A percentile compares a stretch with the other conserved stretches of the same genome.
Evolutionary conservation across 2,113 vertebrate genomes (phyloP).

Genomic region (Callopanchax toddi): DNA sequence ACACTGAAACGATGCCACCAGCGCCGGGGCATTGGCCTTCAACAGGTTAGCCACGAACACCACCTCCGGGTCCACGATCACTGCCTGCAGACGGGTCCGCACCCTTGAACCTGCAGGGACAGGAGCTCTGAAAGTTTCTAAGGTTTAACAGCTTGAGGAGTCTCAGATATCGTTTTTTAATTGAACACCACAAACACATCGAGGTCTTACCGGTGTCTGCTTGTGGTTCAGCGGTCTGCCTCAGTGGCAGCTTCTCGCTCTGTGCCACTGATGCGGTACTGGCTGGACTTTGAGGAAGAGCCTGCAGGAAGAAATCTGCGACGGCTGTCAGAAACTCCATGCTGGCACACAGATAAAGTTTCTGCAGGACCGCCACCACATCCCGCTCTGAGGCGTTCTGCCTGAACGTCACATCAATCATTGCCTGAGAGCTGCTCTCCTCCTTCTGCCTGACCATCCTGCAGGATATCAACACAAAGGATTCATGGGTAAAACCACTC

Average conservation of each 20-base stretch:
- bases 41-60: conserved; percentile 93
- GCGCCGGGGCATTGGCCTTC: conserved; percentile 88
- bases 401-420: conserved; percentile 88
- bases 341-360: conserved; percentile 93
- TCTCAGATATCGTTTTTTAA: too few species aligned
- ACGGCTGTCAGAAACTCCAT: conserved; percentile 94
- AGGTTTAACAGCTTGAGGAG: too few species aligned
- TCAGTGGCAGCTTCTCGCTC: conserved; percentile 77
- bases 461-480: conserved; percentile 3
- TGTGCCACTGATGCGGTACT: accelerated
- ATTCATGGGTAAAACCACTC: too few species aligned
- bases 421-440: conserved; percentile 75
- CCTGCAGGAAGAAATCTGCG: conserved; percentile 92
- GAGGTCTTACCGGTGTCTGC: conserved; percentile 18
- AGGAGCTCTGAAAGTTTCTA: background rate
- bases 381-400: conserved; percentile 76
- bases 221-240: conserved; percentile 72
- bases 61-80: conserved; percentile 92
- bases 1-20: conserved; percentile 90
- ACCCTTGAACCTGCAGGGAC: conserved; percentile 8
- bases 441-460: conserved; percentile 92
- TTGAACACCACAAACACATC: too few species aligned
- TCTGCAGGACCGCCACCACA: conserved; percentile 86
- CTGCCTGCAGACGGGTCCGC: conserved; percentile 77
- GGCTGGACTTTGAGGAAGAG: conserved; percentile 76